phyloP scores from a whole-genome alignment of 1,140 invertebrate genomes.

The Eubasilissa regina region DNA sequence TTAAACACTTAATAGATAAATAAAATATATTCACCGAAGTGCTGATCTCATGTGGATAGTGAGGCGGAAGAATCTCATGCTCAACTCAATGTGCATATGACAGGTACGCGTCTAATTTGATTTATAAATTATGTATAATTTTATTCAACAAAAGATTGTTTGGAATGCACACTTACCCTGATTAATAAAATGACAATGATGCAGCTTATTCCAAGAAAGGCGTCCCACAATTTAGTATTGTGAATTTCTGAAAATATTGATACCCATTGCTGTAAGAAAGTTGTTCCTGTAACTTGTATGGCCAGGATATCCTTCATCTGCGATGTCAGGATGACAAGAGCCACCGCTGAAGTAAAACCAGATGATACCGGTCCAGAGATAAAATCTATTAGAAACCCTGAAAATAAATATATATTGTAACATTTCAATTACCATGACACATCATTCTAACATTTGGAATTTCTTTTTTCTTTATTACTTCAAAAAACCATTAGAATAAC shows the following conservation, averaged over 20 bases:
- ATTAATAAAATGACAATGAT: slow-evolving; percentile 80
- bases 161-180: slow-evolving; percentile 71
- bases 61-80: no score
- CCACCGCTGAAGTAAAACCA: slow-evolving; percentile 94
- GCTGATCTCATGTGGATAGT: not conserved
- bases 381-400: slow-evolving; percentile 93
- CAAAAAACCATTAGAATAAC: no score
- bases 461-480: no score
- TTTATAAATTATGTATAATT: no score
- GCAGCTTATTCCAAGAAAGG: slow-evolving; percentile 79
- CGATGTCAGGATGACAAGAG: slow-evolving; percentile 91
- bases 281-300: slow-evolving; percentile 81
- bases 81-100: no score
- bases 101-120: no score
- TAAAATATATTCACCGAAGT: not conserved
- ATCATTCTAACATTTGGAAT: no score
- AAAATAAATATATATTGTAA: no score
- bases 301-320: slow-evolving; percentile 90
- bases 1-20: not conserved
- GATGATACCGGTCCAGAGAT: slow-evolving; percentile 94
- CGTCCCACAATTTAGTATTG: slow-evolving; percentile 77
- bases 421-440: no score
- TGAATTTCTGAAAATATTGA: slow-evolving; percentile 77
- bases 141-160: not conserved
- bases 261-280: slow-evolving; percentile 81